phyloP scores from a whole-genome alignment of 2,888 invertebrate genomes.

The Leptopterna dolabrata region DNA sequence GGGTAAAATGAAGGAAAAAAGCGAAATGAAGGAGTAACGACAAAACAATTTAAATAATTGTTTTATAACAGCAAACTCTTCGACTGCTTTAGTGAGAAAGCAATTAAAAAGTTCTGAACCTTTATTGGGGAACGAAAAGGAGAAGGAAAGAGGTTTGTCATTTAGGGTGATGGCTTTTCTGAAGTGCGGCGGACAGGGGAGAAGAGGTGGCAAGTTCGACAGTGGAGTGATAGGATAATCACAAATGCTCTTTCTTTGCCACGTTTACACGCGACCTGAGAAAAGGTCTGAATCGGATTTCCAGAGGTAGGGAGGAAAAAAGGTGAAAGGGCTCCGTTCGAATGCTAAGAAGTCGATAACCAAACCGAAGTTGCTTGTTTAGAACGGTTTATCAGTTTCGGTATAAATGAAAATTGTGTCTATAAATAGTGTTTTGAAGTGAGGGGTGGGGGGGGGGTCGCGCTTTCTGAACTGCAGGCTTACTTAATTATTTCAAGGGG shows the following conservation, averaged over 20 bases:
- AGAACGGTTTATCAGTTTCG: no score
- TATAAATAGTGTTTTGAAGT: no score
- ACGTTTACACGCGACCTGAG: background rate
- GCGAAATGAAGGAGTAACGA: background rate
- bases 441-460: no score
- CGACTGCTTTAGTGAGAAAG: slow-evolving; percentile 20
- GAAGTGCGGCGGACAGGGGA: background rate
- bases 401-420: no score
- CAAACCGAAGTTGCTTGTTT: no score
- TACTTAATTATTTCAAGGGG: no score
- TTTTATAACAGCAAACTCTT: slow-evolving; percentile 24
- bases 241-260: background rate
- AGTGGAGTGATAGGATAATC: slow-evolving; percentile 21
- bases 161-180: slow-evolving; percentile 26
- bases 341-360: no score
- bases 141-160: background rate
- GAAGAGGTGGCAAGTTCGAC: background rate
- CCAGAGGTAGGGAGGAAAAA: no score
- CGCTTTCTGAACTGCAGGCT: no score
- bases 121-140: slow-evolving; percentile 17
- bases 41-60: slow-evolving; percentile 39
- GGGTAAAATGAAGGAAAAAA: background rate
- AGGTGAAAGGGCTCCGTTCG: no score
- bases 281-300: no score
- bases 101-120: slow-evolving; percentile 35